Evolutionary conservation across 2,797 vertebrate genomes (phyloP), one percentile per base, ranked within the genome.

Genomic region (Potorous gilbertii): DNA sequence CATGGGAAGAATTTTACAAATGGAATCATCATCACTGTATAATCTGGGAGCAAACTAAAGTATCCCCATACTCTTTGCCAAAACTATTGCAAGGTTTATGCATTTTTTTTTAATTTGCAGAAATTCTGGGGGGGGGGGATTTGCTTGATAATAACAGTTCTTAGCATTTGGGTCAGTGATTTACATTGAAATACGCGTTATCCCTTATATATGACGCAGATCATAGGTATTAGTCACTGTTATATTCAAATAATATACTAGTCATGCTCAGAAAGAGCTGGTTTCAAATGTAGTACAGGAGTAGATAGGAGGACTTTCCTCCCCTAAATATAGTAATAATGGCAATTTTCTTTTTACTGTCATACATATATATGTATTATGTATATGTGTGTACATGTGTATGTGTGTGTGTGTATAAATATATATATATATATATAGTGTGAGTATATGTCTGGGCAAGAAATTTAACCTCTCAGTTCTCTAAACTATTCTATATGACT

Each of bases 1-100:
- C 3, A 91, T 18, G 92, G n/a, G 5, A 90, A 93, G n/a, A 97
- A 96, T 66, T n/a, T 57, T 27, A 74, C 91, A 94, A 95, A 74
- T 59, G 31, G 10, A 95, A 92, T 95, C 94, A 31, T 4, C 66
- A 74, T 74, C 4, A 81, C 0, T 6, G 16, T 56, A 6, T 74
- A 90, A 74, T 4, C 11, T 92, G 81, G 18, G 92, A 94, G 1
- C 34, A 56, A 91, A 12, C 90, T 95, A 87, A 4, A 55, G 1
- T 50, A 56, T 24, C 55, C 21, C 16, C 1, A 31, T 74, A 92
- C 91, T 1, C 29, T 93, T 94, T 92, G 92, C 21, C 55, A 96
- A 1, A 91, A 18, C 18, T 95, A 18, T 94, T 95, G 93, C 92
- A 87, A 59, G 1, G 81, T 40, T 18, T 66, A 62, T 62, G 29